Percentiles rank a stretch among this genome's conserved stretches.
Conservation (phyloP, 2,797 vertebrate species). For the Arctocebus calabarensis region DNA sequence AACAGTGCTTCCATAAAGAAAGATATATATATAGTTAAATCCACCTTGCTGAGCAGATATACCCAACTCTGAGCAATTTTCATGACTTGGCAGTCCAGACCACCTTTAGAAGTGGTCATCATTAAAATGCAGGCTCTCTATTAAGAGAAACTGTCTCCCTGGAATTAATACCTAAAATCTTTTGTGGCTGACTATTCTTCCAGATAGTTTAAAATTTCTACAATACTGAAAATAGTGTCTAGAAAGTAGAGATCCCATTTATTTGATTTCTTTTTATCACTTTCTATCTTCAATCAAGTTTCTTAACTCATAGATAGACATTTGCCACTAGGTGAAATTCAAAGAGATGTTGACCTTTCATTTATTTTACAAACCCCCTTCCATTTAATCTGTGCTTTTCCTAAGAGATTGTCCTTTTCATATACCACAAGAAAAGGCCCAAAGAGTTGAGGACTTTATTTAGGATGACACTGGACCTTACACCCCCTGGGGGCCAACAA, state of each 20-base stretch:
- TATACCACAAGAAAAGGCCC: not conserved
- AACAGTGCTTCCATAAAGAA: conserved; percentile 50
- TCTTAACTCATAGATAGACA: conserved; percentile 71
- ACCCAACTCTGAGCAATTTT: conserved; percentile 3
- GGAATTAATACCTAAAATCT: conserved; percentile 75
- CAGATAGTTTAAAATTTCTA: conserved; percentile 76
- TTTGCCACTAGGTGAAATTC: conserved; percentile 69
- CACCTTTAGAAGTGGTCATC: conserved; percentile 61
- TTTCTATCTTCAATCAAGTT: conserved; percentile 69
- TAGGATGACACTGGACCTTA: not conserved
- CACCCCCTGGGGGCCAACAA: conserved; percentile 21
- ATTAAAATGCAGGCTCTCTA: conserved; percentile 71
- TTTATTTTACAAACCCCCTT: conserved; percentile 60
- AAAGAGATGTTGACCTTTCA: conserved; percentile 74
- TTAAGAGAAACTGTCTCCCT: conserved; percentile 70
- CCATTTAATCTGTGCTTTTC: conserved; percentile 51
- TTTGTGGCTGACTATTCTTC: conserved; percentile 72
- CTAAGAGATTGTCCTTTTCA: not conserved
- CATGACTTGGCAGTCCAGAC: conserved; percentile 50
- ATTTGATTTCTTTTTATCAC: conserved; percentile 79
- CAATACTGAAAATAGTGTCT: conserved; percentile 72
- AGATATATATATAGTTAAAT: not conserved
- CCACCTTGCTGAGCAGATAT: not conserved
- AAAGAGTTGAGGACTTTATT: not conserved
- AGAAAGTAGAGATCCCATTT: conserved; percentile 64